Base-by-base conservation (phyloP, 2,888 invertebrate genomes). In the Sympetrum striolatum region DNA sequence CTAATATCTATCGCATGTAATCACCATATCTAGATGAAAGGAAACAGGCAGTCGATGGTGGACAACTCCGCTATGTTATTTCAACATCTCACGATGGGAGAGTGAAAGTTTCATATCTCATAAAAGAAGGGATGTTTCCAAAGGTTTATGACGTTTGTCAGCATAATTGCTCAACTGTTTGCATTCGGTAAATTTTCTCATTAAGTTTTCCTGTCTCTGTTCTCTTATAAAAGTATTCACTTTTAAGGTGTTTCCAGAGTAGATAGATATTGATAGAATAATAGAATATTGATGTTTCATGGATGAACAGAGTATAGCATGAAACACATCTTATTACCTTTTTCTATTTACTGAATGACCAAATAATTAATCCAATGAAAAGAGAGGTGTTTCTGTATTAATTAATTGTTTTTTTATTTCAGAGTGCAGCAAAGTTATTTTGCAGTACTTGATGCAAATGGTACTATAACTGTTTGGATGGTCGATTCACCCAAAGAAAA, bases 61-160 rank as follows among this genome's bases (percentile, higher is more conserved):
- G 14, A 37, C 35, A 31, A 35, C 60, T 86, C 60, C 35, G 37
- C 22, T 86, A 86, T 31, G 60, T 86, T 14, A 35, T 86, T 18
- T 86, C 86, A 14, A 86, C 86, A 22, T 86, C 86, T 18, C 86
- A 86, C n/a, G 86, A 86, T 22, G 12, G 86, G 6, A 15, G 35
- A n/a, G 86, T 86, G n/a, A 86, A 86, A 64, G n/a, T 86, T 60
- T 86, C 86, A 6, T 37, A 86, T n/a, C 48, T 86, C 12, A 86
- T 86, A 22, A 35, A 86, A 39, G 86, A 60, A 60, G 39, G 60
- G 2, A 86, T 37, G 86, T 37, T 6, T 8, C 86, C 86, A 6
- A 86, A 37, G 12, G 60, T 37, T 18, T 86, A 64, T 86, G 86
- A 86, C 22, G 10, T 86, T 64, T 86, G 86, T 31, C 86, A 60